Conservation (phyloP, 2,113 vertebrate genomes). For the Megaleporinus macrocephalus region DNA sequence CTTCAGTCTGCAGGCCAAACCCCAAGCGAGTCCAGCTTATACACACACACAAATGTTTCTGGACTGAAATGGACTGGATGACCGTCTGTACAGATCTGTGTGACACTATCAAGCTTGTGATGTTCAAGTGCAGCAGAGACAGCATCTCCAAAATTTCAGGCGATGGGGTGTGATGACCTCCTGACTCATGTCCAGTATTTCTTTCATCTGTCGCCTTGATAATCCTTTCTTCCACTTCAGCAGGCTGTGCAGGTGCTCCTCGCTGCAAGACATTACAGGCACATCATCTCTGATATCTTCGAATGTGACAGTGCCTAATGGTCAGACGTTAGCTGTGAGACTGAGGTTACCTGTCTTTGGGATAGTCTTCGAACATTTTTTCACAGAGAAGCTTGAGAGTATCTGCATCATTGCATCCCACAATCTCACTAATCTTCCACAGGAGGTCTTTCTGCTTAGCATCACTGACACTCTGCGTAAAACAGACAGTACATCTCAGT, state of each 20-base stretch:
- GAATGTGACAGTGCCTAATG: too few relatives aligned
- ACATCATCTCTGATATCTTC: background rate
- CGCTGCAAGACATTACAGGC: conserved; percentile 43
- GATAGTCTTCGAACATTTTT: background rate
- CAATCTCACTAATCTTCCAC: conserved; percentile 48
- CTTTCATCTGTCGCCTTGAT: background rate
- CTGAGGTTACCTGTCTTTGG: conserved; percentile 51
- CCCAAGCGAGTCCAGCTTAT: too few relatives aligned
- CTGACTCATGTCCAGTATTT: conserved; percentile 53
- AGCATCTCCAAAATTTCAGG: background rate
- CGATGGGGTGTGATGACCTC: background rate
- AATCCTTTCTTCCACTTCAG: conserved; percentile 62
- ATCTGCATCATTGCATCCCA: background rate
- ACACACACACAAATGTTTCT: background rate
- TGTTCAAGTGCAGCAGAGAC: conserved; percentile 27
- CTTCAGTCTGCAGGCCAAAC: too few relatives aligned
- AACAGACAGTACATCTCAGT: background rate
- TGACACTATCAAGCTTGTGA: background rate
- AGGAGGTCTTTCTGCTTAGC: conserved; percentile 37
- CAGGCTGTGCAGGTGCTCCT: conserved; percentile 47
- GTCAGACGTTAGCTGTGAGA: background rate
- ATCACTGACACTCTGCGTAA: conserved; percentile 57
- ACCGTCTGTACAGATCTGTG: background rate
- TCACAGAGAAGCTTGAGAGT: conserved; percentile 41
- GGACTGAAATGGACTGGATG: background rate